These are phyloP conservation scores for Dolichoris vasculosae DNA, from an alignment of 1,140 invertebrate species.

Conservation along the genomic window DNA sequence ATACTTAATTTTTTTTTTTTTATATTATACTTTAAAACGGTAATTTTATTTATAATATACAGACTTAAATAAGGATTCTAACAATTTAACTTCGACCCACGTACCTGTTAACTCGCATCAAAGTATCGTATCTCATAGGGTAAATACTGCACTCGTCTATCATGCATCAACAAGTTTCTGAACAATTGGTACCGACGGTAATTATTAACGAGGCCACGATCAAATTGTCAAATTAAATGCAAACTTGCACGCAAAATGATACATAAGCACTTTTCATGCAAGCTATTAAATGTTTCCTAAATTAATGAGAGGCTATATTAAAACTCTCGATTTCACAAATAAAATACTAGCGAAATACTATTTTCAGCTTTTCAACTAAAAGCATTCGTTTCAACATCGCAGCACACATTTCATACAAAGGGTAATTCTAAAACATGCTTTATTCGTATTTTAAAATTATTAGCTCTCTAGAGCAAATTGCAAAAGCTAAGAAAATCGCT, in stretches of 20 bases:
- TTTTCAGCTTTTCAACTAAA: too few species aligned
- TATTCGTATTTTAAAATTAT: neutral
- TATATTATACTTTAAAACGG: neutral
- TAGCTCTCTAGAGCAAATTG: neutral
- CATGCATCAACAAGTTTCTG: conserved; percentile 36
- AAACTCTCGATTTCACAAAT: conserved; percentile 9
- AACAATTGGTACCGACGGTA: conserved; percentile 40
- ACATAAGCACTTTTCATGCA: conserved; percentile 16
- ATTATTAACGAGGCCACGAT: conserved; percentile 39
- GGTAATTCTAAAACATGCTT: neutral
- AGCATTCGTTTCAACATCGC: neutral
- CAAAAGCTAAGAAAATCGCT: neutral
- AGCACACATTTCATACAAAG: neutral
- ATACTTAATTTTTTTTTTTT: neutral
- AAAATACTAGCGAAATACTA: neutral
- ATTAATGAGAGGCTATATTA: neutral
- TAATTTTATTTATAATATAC: neutral
- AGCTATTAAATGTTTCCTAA: conserved; percentile 26
- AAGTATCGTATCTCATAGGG: neutral
- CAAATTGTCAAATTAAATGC: conserved; percentile 14
- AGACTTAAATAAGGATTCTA: neutral
- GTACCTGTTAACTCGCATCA: neutral
- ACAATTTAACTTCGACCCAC: neutral
- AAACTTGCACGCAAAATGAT: neutral
- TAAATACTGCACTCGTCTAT: neutral